These are phyloP conservation scores for Ceyx melanurus DNA, from an alignment of 2,113 vertebrate genomes.

Conservation along the genomic window DNA sequence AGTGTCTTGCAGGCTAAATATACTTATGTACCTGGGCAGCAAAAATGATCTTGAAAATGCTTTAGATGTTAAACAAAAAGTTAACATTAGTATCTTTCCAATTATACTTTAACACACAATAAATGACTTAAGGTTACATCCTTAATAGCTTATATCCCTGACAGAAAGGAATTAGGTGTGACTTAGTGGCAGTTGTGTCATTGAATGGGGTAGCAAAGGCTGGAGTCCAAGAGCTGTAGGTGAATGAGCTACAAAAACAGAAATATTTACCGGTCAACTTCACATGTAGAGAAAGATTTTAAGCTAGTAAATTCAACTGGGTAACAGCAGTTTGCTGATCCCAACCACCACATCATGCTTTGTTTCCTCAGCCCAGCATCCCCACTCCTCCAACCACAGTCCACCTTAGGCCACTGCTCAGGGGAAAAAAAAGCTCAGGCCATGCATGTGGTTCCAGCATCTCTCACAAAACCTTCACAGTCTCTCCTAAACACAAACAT, in stretches of 20 bases:
- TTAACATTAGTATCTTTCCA: conserved; percentile 76
- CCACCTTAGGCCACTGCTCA: too few species aligned
- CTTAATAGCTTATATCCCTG: conserved; percentile 76
- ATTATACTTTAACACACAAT: conserved; percentile 70
- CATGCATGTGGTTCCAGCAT: fast-evolving
- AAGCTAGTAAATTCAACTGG: neutral
- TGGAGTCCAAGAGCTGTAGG: conserved; percentile 88
- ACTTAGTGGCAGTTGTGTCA: conserved; percentile 90
- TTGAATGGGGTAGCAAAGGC: conserved; percentile 86
- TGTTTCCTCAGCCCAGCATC: neutral
- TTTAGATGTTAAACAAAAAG: conserved; percentile 74
- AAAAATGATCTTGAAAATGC: conserved; percentile 70
- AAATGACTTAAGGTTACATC: conserved; percentile 71
- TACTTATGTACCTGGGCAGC: conserved; percentile 73
- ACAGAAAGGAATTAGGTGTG: conserved; percentile 82
- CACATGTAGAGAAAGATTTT: neutral
- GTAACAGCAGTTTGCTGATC: neutral
- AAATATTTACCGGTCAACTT: conserved; percentile 68
- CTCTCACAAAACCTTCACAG: neutral
- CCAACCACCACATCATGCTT: neutral
- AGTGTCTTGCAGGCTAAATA: conserved; percentile 83
- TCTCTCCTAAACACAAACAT: neutral
- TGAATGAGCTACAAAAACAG: conserved; percentile 85
- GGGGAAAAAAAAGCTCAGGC: neutral
- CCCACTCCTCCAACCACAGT: neutral